phyloP scores from a whole-genome alignment of 2,888 invertebrate genomes.

The Apamea monoglypha region DNA sequence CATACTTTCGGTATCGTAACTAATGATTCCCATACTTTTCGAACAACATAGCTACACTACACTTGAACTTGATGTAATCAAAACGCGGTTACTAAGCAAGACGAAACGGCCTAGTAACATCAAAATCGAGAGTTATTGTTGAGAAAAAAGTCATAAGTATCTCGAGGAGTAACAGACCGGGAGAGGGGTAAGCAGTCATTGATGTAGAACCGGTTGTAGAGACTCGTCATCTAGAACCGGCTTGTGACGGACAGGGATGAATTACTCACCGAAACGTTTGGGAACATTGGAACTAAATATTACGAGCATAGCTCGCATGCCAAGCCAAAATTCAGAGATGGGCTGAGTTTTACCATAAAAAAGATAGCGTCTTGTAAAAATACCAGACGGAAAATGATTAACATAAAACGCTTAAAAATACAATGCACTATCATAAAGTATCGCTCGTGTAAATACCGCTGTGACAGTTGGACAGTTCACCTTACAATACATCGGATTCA shows the following conservation, averaged over 20 bases:
- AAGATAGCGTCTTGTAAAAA: slow-evolving; percentile 13
- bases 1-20: slow-evolving; percentile 12
- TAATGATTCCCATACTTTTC: slow-evolving; percentile 12
- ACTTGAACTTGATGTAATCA: slow-evolving; percentile 21
- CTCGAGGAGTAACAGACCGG: slow-evolving; percentile 78
- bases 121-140: slow-evolving; percentile 85
- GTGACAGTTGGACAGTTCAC: slow-evolving; percentile 46
- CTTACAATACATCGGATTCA: slow-evolving; percentile 69
- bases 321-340: slow-evolving; percentile 42
- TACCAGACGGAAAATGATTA: slow-evolving; percentile 12
- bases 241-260: slow-evolving; percentile 86
- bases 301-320: slow-evolving; percentile 68
- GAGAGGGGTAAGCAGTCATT: slow-evolving; percentile 87
- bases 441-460: slow-evolving; percentile 44
- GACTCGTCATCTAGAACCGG: slow-evolving; percentile 81
- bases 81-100: slow-evolving; percentile 35
- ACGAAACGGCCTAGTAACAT: slow-evolving; percentile 75
- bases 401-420: slow-evolving; percentile 31
- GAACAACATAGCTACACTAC: neutral
- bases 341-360: slow-evolving; percentile 26
- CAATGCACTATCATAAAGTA: slow-evolving; percentile 42
- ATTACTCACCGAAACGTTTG: slow-evolving; percentile 81
- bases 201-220: slow-evolving; percentile 87
- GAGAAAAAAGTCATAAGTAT: slow-evolving; percentile 75
- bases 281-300: slow-evolving; percentile 72